Evolutionary conservation across 2,888 invertebrate genomes (phyloP).

Genomic region (Pterostichus niger): DNA sequence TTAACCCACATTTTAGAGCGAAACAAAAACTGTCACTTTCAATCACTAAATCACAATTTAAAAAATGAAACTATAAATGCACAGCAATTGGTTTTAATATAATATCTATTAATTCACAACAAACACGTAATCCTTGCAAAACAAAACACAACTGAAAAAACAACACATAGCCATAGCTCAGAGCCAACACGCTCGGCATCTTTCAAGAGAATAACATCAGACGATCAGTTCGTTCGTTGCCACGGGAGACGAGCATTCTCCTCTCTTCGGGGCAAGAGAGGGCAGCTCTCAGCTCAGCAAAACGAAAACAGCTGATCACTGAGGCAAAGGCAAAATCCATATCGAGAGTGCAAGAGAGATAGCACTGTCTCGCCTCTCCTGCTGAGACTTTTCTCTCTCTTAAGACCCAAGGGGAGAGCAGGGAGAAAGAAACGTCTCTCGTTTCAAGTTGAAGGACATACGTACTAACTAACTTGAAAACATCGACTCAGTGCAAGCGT

Average conservation of each 20-base stretch:
- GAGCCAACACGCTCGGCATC: constrained; percentile 50
- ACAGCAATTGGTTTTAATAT: constrained; percentile 26
- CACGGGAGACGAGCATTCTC: constrained; percentile 39
- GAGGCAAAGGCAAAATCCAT: constrained; percentile 58
- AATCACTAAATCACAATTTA: constrained; percentile 24
- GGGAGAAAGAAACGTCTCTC: constrained; percentile 42
- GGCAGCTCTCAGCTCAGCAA: constrained; percentile 20
- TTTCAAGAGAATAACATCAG: constrained; percentile 59
- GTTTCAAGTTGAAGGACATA: constrained; percentile 67
- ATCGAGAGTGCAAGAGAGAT: constrained; percentile 43
- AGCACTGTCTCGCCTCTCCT: constrained; percentile 59
- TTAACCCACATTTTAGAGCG: not conserved
- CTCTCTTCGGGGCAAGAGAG: constrained; percentile 8
- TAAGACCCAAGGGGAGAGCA: not conserved
- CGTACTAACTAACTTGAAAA: constrained; percentile 53
- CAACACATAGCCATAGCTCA: constrained; percentile 35
- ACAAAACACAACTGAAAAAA: constrained; percentile 50
- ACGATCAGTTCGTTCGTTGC: constrained; percentile 53
- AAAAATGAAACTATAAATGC: not conserved
- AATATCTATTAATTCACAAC: not conserved
- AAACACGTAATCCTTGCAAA: constrained; percentile 26
- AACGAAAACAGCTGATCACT: constrained; percentile 56
- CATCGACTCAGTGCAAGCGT: constrained; percentile 4
- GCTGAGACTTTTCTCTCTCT: constrained; percentile 46
- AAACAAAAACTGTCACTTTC: not conserved